Conservation (phyloP, 92 coral and sea anemone genomes). For the Micromussa lordhowensis region DNA sequence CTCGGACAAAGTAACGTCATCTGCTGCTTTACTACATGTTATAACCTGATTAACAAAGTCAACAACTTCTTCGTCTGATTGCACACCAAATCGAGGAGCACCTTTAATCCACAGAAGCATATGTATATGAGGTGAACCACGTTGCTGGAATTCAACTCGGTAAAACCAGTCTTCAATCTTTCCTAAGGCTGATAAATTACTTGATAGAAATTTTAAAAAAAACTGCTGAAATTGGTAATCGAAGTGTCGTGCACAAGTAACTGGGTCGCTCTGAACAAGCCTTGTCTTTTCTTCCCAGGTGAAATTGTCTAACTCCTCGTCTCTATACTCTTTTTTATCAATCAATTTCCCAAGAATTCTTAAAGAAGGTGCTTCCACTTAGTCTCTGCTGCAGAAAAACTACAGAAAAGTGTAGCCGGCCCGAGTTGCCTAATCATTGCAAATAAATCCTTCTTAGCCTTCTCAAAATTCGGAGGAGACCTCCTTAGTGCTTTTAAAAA, state of each 20-base stretch:
- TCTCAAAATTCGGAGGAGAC: conserved; percentile 69
- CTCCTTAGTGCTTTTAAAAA: conserved; percentile 61
- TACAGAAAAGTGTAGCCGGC: conserved; percentile 69
- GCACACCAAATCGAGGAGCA: conserved; percentile 26
- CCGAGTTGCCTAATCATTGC: conserved; percentile 76
- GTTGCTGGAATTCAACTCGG: conserved; percentile 67
- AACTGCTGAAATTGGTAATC: conserved; percentile 56
- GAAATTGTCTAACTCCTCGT: conserved; percentile 1
- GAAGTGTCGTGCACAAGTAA: conserved; percentile 71
- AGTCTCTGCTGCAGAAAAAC: conserved; percentile 63
- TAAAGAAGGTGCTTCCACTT: conserved; percentile 47
- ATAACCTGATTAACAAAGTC: background rate
- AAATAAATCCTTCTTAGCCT: conserved; percentile 70
- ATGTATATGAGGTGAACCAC: conserved; percentile 68
- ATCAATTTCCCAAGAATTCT: conserved; percentile 58
- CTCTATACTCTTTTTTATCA: conserved; percentile 17
- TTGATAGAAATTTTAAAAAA: conserved; percentile 31
- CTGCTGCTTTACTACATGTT: background rate
- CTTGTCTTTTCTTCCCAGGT: conserved; percentile 49
- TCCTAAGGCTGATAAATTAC: conserved; percentile 11
- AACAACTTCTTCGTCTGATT: background rate
- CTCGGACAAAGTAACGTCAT: background rate
- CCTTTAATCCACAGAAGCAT: conserved; percentile 25
- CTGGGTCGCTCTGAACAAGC: conserved; percentile 65
- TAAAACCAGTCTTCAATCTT: conserved; percentile 34